These are phyloP conservation scores for Lasiommata megera DNA, from an alignment of 2,888 invertebrate genomes.

Conservation along the genomic window DNA sequence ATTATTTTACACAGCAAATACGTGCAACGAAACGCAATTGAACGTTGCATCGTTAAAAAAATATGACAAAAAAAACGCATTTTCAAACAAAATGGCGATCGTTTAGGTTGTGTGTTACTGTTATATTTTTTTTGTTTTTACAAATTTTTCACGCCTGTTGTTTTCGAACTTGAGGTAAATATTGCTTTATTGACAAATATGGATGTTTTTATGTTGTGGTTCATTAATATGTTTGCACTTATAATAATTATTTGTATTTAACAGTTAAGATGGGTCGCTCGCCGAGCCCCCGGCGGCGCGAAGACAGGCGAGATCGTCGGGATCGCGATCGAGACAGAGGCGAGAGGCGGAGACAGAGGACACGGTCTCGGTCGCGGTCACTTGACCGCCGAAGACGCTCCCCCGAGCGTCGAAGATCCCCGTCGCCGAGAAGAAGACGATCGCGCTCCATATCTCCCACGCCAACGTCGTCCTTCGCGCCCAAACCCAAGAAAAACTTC, in stretches of 20 bases:
- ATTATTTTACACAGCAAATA: background rate
- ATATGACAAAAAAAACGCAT: conserved; percentile 28
- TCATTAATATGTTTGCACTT: background rate
- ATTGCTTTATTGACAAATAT: background rate
- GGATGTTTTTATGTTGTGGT: conserved; percentile 6
- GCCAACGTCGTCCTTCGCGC: conserved; percentile 62
- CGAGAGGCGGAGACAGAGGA: conserved; percentile 63
- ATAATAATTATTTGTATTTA: conserved; percentile 20
- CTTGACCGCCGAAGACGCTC: conserved; percentile 65
- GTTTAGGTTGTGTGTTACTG: conserved; percentile 65
- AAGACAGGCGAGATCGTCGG: conserved; percentile 54
- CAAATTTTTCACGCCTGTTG: conserved; percentile 64
- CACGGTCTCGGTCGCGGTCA: conserved; percentile 68
- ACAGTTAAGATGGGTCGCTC: conserved; percentile 70
- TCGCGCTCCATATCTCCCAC: conserved; percentile 62
- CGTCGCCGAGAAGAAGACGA: conserved; percentile 52
- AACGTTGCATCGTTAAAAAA: conserved; percentile 33
- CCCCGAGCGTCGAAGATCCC: conserved; percentile 61
- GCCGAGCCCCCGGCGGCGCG: conserved; percentile 75
- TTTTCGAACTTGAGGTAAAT: conserved; percentile 62
- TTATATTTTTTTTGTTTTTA: conserved; percentile 54
- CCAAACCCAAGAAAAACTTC: conserved; percentile 63
- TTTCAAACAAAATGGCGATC: conserved; percentile 75
- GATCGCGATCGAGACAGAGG: conserved; percentile 61
- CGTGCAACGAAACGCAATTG: conserved; percentile 40